Evolutionary conservation across 1,140 invertebrate genomes (phyloP).

Genomic region (Sarcophaga bullata): DNA sequence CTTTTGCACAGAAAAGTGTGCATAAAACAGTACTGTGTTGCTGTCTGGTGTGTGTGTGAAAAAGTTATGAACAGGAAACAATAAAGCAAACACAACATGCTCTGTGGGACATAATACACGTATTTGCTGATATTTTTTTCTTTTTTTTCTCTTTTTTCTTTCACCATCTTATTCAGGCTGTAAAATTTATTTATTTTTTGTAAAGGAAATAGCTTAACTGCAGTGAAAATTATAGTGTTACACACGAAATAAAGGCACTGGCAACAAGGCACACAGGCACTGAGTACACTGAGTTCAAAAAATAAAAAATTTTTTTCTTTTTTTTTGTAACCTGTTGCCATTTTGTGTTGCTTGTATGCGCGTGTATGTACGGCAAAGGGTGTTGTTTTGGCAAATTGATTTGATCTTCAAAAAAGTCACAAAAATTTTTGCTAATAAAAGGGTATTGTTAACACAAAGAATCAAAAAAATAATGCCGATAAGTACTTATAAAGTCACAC

Average conservation of each 20-base stretch:
- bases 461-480: not conserved
- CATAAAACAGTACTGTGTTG: not conserved
- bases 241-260: not conserved
- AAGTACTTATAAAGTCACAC: conserved; percentile 14
- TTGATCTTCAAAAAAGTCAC: not conserved
- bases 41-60: conserved; percentile 13
- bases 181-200: conserved; percentile 1
- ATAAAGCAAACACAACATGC: not conserved
- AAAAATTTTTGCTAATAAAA: conserved; percentile 21
- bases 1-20: not conserved
- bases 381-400: not conserved
- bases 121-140: not conserved
- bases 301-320: not conserved
- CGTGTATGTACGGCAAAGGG: not conserved
- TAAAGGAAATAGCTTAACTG: conserved; percentile 26
- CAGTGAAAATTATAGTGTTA: conserved; percentile 37
- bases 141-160: conserved; percentile 9
- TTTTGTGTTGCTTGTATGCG: too few relatives aligned
- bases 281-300: too few relatives aligned
- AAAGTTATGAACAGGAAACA: conserved; percentile 29
- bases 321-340: conserved; percentile 34
- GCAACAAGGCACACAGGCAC: not conserved
- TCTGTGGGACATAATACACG: not conserved
- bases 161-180: not conserved
- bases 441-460: not conserved